A percentile compares a stretch with the other conserved stretches of the same genome.
Evolutionary conservation across 2,888 invertebrate genomes (phyloP).

Genomic region (Alviniconcha strummeri): DNA sequence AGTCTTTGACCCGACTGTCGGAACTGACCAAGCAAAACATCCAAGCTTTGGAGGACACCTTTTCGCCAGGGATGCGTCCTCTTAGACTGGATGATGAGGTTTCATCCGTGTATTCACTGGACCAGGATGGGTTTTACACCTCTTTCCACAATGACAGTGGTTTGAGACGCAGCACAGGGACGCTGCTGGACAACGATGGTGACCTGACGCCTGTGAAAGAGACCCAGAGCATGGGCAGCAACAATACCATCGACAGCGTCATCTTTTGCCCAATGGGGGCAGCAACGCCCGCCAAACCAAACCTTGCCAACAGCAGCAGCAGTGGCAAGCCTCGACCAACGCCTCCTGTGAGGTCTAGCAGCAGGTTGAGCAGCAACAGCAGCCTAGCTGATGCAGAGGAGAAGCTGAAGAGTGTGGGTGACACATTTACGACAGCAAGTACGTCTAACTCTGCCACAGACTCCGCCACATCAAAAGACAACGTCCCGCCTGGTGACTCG

Average conservation of each 20-base stretch:
- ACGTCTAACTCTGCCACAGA: constrained; percentile 41
- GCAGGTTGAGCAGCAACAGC: constrained; percentile 24
- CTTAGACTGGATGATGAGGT: constrained; percentile 54
- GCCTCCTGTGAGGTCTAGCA: constrained; percentile 34
- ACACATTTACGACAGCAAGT: not conserved
- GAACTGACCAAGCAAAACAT: constrained; percentile 63
- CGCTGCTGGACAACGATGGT: constrained; percentile 52
- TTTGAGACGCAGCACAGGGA: constrained; percentile 73
- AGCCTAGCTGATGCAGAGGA: constrained; percentile 7
- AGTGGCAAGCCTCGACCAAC: constrained; percentile 29
- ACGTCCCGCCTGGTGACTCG: constrained; percentile 38
- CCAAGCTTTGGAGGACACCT: constrained; percentile 61
- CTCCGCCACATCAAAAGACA: not conserved
- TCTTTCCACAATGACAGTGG: constrained; percentile 98
- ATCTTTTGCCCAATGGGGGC: constrained; percentile 50
- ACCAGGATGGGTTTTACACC: constrained; percentile 97
- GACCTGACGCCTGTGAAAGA: constrained; percentile 53
- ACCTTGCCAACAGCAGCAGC: not conserved
- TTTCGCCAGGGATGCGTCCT: constrained; percentile 49
- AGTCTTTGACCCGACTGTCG: constrained; percentile 49
- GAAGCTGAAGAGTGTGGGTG: constrained; percentile 1
- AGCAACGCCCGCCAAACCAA: not conserved
- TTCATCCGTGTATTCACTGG: constrained; percentile 93
- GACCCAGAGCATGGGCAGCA: constrained; percentile 51
- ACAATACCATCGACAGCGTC: constrained; percentile 54